Conservation (phyloP, 2,888 invertebrate genomes). For the Papilio elwesi region DNA sequence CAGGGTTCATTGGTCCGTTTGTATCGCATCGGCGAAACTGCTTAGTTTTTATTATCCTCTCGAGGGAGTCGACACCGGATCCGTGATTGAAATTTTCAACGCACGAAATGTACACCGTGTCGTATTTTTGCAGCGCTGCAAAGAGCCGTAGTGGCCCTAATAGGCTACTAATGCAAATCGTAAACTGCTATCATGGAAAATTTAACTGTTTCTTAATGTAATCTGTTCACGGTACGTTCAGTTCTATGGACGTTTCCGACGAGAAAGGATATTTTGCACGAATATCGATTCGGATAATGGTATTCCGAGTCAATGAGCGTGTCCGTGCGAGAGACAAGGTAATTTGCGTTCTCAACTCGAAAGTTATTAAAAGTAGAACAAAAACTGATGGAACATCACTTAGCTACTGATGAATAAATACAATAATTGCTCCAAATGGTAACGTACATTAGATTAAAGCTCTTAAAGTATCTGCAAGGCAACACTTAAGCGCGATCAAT, state of each 20-base stretch:
- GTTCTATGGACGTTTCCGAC: constrained; percentile 55
- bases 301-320: constrained; percentile 43
- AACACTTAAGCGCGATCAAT: constrained; percentile 63
- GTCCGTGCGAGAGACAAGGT: constrained; percentile 44
- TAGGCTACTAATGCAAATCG: constrained; percentile 64
- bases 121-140: constrained; percentile 74
- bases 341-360: constrained; percentile 44
- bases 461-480: constrained; percentile 62
- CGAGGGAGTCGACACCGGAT: constrained; percentile 56
- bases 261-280: constrained; percentile 49
- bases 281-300: constrained; percentile 49
- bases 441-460: constrained; percentile 57
- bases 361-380: constrained; percentile 54
- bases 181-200: constrained; percentile 49
- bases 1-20: constrained; percentile 74
- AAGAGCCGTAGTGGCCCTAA: constrained; percentile 64
- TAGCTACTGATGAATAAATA: constrained; percentile 59
- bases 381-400: constrained; percentile 63
- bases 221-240: constrained; percentile 63
- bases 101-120: constrained; percentile 67
- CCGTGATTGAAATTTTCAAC: constrained; percentile 77
- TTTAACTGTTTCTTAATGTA: constrained; percentile 61
- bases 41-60: constrained; percentile 58
- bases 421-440: constrained; percentile 65
- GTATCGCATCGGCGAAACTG: constrained; percentile 58